phyloP scores from a whole-genome alignment of 2,888 invertebrate species.

The Danaus chrysippus region DNA sequence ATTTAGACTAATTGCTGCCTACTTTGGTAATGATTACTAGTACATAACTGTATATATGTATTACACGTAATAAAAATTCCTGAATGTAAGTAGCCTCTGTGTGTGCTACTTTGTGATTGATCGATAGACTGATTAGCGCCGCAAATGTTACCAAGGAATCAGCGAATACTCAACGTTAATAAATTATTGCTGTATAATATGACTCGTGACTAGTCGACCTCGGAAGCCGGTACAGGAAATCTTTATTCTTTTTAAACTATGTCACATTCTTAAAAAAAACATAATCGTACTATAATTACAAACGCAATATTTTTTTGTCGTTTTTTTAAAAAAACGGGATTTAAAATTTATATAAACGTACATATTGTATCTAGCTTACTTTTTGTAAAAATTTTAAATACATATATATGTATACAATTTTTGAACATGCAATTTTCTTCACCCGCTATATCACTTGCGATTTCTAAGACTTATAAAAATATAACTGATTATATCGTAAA shows the following conservation, averaged over 20 bases:
- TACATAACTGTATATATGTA: too few relatives aligned
- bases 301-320: not conserved
- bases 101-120: not conserved
- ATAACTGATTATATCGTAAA: not conserved
- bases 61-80: not conserved
- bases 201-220: constrained; percentile 45
- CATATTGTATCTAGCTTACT: too few relatives aligned
- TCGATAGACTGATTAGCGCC: not conserved
- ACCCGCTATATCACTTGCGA: too few relatives aligned
- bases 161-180: constrained; percentile 3
- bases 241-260: constrained; percentile 34
- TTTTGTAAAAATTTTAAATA: too few relatives aligned
- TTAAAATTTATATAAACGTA: too few relatives aligned
- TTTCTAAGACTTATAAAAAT: not conserved
- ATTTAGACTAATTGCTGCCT: too few relatives aligned
- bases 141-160: constrained; percentile 3
- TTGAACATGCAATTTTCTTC: too few relatives aligned
- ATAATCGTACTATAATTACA: not conserved
- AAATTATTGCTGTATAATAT: not conserved
- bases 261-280: not conserved
- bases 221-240: constrained; percentile 40
- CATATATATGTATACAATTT: too few relatives aligned
- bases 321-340: not conserved
- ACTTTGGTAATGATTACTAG: too few relatives aligned
- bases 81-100: not conserved